phyloP scores from a whole-genome alignment of 2,797 vertebrate species.

The Molossus alvarezi region DNA sequence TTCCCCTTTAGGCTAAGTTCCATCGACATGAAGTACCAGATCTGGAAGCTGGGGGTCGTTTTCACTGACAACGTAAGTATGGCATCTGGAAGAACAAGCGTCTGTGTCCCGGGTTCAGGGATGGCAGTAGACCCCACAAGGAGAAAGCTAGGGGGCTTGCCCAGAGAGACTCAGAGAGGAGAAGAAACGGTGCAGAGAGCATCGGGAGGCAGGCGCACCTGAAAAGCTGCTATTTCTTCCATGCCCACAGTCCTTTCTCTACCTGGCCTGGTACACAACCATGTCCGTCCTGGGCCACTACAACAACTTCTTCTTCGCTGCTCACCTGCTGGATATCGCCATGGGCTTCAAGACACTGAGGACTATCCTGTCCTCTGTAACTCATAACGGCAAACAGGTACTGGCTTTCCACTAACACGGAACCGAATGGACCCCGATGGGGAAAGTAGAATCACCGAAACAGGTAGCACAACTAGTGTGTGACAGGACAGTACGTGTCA shows the following conservation, averaged over 20 bases:
- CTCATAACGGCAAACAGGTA: conserved; percentile 99
- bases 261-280: conserved; percentile 99
- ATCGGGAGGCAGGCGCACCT: not conserved
- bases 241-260: conserved; percentile 95
- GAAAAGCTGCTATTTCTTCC: not conserved
- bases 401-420: not conserved
- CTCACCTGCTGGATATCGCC: conserved; percentile 98
- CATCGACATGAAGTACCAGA: conserved; percentile 98
- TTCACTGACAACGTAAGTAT: conserved; percentile 99
- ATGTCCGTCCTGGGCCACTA: conserved; percentile 99
- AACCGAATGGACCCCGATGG: not conserved
- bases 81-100: conserved; percentile 30
- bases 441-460: not conserved
- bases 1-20: conserved; percentile 95
- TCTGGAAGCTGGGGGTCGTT: conserved; percentile 99
- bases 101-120: not conserved
- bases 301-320: conserved; percentile 99
- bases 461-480: not conserved
- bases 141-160: not conserved
- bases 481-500: not conserved
- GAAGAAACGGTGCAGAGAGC: not conserved
- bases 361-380: conserved; percentile 99
- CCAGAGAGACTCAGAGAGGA: not conserved
- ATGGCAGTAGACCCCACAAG: not conserved
- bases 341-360: conserved; percentile 99